phyloP scores from a whole-genome alignment of 2,888 invertebrate genomes.

The Cremastinae sp. region DNA sequence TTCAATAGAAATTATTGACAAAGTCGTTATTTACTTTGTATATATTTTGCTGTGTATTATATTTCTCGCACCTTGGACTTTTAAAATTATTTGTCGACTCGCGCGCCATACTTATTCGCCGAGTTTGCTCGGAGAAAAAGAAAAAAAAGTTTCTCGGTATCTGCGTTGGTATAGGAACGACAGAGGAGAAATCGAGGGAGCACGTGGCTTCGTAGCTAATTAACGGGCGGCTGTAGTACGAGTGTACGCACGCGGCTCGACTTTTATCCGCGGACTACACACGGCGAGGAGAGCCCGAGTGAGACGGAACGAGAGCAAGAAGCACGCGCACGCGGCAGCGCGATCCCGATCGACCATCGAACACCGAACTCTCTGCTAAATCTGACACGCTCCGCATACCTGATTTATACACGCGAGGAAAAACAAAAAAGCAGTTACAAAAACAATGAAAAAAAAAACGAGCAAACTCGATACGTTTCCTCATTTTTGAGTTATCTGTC shows the following conservation, averaged over 20 bases:
- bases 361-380: conserved; percentile 27
- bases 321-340: conserved; percentile 42
- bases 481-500: conserved; percentile 39
- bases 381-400: conserved; percentile 6
- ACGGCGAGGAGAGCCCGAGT: neutral
- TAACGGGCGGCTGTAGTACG: conserved; percentile 63
- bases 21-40: too few species aligned
- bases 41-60: too few species aligned
- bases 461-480: neutral
- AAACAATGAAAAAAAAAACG: too few species aligned
- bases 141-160: conserved; percentile 18
- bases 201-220: conserved; percentile 74
- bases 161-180: conserved; percentile 43
- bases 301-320: conserved; percentile 45
- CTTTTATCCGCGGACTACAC: conserved; percentile 40
- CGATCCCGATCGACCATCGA: conserved; percentile 48
- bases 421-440: neutral
- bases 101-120: neutral
- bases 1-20: too few species aligned
- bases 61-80: neutral
- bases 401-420: conserved; percentile 4
- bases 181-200: conserved; percentile 70
- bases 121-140: neutral
- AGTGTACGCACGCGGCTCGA: conserved; percentile 43
- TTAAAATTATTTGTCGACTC: neutral